Conservation (phyloP, 2,888 invertebrate species). For the Drosophila colorata region DNA sequence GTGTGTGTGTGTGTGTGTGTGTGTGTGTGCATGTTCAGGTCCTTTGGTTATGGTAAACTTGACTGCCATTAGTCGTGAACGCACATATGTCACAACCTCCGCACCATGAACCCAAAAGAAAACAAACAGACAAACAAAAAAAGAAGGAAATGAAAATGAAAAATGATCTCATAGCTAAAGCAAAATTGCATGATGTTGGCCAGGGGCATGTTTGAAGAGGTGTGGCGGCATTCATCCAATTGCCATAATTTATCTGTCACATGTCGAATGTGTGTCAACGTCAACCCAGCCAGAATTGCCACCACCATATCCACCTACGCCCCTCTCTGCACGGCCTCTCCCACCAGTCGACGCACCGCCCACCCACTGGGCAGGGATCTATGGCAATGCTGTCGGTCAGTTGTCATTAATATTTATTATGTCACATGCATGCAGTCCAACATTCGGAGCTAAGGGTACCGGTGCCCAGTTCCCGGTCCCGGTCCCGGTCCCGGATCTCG, state of each 20-base stretch:
- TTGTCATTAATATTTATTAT: constrained; percentile 83
- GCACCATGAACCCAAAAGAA: constrained; percentile 27
- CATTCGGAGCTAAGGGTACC: constrained; percentile 41
- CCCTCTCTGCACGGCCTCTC: constrained; percentile 3
- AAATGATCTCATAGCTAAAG: constrained; percentile 69
- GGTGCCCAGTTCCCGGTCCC: constrained; percentile 5
- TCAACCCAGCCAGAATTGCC: constrained; percentile 36
- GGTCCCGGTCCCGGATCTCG: constrained; percentile 4
- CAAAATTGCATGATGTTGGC: constrained; percentile 52
- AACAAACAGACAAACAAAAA: constrained; percentile 39
- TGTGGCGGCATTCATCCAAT: constrained; percentile 67
- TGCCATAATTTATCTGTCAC: constrained; percentile 80
- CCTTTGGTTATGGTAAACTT: constrained; percentile 46
- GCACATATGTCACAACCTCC: constrained; percentile 68
- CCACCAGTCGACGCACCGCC: constrained; percentile 11
- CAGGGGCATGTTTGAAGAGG: constrained; percentile 53
- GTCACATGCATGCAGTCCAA: constrained; percentile 70
- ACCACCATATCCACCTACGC: constrained; percentile 3
- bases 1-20: constrained; percentile 13
- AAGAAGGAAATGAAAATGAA: constrained; percentile 62
- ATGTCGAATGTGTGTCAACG: constrained; percentile 79
- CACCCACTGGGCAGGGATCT: constrained; percentile 62
- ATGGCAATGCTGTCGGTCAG: constrained; percentile 73
- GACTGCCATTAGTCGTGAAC: constrained; percentile 54
- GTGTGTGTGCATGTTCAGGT: constrained; percentile 20